Conservation (phyloP, 2,113 vertebrate species). For the Polypterus senegalus region DNA sequence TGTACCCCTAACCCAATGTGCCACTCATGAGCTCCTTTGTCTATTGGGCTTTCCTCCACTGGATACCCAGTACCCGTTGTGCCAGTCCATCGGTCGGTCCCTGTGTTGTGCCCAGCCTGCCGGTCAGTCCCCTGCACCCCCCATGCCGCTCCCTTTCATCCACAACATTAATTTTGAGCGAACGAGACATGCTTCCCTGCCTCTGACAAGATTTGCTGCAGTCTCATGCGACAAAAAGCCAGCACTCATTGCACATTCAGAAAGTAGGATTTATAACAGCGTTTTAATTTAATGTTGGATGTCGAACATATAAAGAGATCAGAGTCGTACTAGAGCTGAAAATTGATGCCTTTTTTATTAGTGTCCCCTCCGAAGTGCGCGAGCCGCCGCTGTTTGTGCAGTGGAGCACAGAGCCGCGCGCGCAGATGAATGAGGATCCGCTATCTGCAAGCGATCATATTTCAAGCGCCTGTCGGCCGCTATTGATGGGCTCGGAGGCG, state of each 20-base stretch:
- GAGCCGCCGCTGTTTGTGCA: conserved; percentile 57
- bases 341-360: conserved; percentile 82
- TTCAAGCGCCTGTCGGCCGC: conserved; percentile 64
- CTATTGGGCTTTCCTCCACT: too few species aligned
- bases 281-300: conserved; percentile 76
- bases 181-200: conserved; percentile 65
- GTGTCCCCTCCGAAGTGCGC: conserved; percentile 68
- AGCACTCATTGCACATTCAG: conserved; percentile 70
- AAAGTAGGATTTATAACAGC: conserved; percentile 73
- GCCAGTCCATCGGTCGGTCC: too few species aligned
- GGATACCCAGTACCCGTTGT: too few species aligned
- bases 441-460: conserved; percentile 70
- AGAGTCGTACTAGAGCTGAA: conserved; percentile 67
- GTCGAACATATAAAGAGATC: conserved; percentile 80
- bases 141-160: conserved; percentile 63
- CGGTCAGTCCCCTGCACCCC: conserved; percentile 25
- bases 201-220: conserved; percentile 73
- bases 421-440: conserved; percentile 67
- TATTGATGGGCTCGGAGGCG: conserved; percentile 69
- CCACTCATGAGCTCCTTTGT: too few species aligned
- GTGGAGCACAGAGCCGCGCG: conserved; percentile 54
- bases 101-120: too few species aligned
- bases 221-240: conserved; percentile 66
- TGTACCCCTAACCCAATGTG: too few species aligned
- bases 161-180: conserved; percentile 65